Conservation (phyloP, 2,113 vertebrate genomes). For the Chaetodon trifascialis region DNA sequence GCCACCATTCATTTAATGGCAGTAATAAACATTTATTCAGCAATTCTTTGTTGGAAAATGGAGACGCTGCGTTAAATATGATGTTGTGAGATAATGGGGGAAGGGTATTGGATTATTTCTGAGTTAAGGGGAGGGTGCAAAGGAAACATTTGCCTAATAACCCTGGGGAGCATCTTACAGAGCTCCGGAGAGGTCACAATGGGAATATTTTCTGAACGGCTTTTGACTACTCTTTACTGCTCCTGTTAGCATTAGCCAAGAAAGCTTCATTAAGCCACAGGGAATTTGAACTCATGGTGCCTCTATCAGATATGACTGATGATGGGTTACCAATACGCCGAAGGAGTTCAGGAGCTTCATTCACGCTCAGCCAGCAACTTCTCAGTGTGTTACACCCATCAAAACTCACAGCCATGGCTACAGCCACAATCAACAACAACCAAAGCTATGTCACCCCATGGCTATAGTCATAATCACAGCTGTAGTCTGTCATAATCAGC, state of each 20-base stretch:
- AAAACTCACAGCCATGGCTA: neutral
- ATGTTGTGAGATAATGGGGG: neutral
- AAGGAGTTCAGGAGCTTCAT: neutral
- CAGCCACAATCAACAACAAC: neutral
- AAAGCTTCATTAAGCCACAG: neutral
- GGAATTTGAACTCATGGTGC: neutral
- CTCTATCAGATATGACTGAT: neutral
- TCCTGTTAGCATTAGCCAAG: neutral
- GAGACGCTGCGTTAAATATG: neutral
- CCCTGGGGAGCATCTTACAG: neutral
- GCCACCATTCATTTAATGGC: neutral
- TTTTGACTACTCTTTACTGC: neutral
- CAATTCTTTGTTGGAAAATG: neutral
- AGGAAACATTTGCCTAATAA: neutral
- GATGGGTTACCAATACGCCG: neutral
- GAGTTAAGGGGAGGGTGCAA: neutral
- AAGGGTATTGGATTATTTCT: neutral
- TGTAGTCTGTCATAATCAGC: neutral
- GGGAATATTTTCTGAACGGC: neutral
- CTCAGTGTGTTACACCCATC: neutral
- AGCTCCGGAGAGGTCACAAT: neutral
- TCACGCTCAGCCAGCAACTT: neutral
- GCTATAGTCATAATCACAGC: neutral
- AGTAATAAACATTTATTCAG: neutral
- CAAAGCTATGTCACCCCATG: neutral